Base-by-base conservation (phyloP, 2,888 invertebrate genomes). In the Acanthosoma haemorrhoidale region DNA sequence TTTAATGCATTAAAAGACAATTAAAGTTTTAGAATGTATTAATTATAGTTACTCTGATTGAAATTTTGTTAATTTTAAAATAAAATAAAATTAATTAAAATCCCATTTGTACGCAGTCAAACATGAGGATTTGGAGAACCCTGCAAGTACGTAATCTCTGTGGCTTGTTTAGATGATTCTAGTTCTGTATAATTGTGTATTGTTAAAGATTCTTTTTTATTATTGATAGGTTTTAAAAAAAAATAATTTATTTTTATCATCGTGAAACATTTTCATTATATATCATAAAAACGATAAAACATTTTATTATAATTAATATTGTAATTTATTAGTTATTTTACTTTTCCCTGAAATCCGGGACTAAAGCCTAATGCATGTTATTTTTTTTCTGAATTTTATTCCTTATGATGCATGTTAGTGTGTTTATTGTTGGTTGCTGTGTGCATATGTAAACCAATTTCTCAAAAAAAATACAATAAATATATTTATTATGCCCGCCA, bases 121-220 rank as follows among this genome's bases (percentile, higher is more conserved):
- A 88, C 85, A 84, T 88, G 84, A 86, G 88, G 84, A 87, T 88
- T 80, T 88, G 89, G 89, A 86, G 88, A 82, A 87, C 87, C 76
- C 82, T 89, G 79, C 89, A 89, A 89, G 89, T 89, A 89, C 80
- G 88, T 88, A 75, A 60, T 32, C 59, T 2, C 18, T 18, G 13
- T n/a, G 16, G 32, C 32, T 32, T 59, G 59, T 4, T n/a, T 51
- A n/a, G 2, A 25, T 21, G 51, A 51, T 13, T n/a, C 25, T 25
- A 4, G 21, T 2, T 2, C 5, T 25, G 11, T 25, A n/a, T 58
- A 2, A 13, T 21, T 51, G 15, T 4, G n/a, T n/a, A 11, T 15
- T 51, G 18, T n/a, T n/a, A 29, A 59, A 8, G 18, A 8, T 18
- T 5, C 13, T 21, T 57, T 8, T 25, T 25, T 8, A 57, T 11